Percentiles rank a stretch among this genome's conserved stretches.
These are phyloP conservation scores for Nothobranchius furzeri DNA, from an alignment of 2,113 vertebrate species.

Conservation along the genomic window DNA sequence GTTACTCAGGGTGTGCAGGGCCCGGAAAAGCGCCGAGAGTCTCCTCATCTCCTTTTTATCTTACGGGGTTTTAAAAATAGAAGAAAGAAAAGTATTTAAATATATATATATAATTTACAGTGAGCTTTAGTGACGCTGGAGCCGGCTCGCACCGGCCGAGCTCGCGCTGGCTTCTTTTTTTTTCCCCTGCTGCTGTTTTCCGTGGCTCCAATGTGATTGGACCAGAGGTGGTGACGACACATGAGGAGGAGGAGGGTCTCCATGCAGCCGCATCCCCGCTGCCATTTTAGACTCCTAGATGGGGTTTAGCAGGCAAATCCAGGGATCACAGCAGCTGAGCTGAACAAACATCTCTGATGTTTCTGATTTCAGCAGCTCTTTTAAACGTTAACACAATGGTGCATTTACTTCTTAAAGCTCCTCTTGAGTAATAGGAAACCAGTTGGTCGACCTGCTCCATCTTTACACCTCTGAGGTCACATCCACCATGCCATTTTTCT, in stretches of 20 bases:
- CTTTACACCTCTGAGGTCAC: too few species aligned
- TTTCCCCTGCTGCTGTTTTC: conserved; percentile 12
- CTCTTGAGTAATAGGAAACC: too few species aligned
- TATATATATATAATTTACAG: background rate
- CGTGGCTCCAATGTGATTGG: conserved; percentile 45
- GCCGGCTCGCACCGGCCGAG: conserved; percentile 63
- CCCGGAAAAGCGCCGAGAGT: conserved; percentile 63
- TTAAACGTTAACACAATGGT: background rate
- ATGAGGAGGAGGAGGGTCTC: conserved; percentile 32
- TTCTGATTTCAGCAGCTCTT: too few species aligned
- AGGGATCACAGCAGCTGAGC: too few species aligned
- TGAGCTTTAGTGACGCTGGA: background rate
- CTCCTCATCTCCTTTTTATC: conserved; percentile 63
- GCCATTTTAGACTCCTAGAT: conserved; percentile 74
- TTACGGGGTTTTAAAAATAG: conserved; percentile 13
- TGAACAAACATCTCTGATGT: too few species aligned
- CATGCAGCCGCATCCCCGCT: conserved; percentile 52
- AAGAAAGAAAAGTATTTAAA: background rate
- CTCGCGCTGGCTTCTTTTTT: background rate
- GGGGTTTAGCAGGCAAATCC: conserved; percentile 15
- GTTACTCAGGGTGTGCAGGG: conserved; percentile 55
- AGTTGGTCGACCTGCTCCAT: too few species aligned
- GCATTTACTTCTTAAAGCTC: background rate
- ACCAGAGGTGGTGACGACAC: conserved; percentile 48
- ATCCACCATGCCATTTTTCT: too few species aligned